A percentile compares a stretch with the other conserved stretches of the same genome.
Conservation (phyloP, 1,140 invertebrate genomes). For the Choristoneura fumiferana region DNA sequence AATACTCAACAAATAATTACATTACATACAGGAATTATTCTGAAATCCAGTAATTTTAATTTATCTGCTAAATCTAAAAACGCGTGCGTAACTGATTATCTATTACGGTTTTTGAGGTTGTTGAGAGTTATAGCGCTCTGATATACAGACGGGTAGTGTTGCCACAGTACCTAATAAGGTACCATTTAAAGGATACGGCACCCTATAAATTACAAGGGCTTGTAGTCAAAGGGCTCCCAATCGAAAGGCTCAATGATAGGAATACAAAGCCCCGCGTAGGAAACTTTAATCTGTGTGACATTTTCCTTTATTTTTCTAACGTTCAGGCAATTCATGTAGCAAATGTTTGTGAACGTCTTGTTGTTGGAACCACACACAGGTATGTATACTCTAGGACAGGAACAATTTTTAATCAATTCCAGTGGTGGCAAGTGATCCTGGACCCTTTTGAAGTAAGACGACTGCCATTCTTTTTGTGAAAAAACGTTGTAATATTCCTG, state of each 20-base stretch:
- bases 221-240: not conserved
- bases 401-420: slow-evolving; percentile 40
- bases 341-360: slow-evolving; percentile 45
- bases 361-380: slow-evolving; percentile 45
- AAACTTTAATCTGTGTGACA: not conserved
- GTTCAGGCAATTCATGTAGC: slow-evolving; percentile 49
- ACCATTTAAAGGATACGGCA: too few species aligned
- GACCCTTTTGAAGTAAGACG: slow-evolving; percentile 29
- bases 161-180: too few species aligned
- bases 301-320: not conserved
- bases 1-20: too few species aligned
- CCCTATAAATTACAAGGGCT: too few species aligned
- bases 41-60: too few species aligned
- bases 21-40: too few species aligned
- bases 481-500: not conserved
- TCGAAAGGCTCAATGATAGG: slow-evolving; percentile 35
- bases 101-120: too few species aligned
- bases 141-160: too few species aligned
- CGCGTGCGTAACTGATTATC: too few species aligned
- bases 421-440: slow-evolving; percentile 36
- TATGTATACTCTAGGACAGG: slow-evolving; percentile 48
- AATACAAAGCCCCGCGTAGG: slow-evolving; percentile 35
- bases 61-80: too few species aligned
- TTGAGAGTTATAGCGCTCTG: too few species aligned
- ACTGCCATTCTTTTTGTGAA: not conserved